A percentile compares a stretch with the other conserved stretches of the same genome.
Evolutionary conservation across 2,888 invertebrate species (phyloP).

Genomic region (Callosobruchus maculatus): DNA sequence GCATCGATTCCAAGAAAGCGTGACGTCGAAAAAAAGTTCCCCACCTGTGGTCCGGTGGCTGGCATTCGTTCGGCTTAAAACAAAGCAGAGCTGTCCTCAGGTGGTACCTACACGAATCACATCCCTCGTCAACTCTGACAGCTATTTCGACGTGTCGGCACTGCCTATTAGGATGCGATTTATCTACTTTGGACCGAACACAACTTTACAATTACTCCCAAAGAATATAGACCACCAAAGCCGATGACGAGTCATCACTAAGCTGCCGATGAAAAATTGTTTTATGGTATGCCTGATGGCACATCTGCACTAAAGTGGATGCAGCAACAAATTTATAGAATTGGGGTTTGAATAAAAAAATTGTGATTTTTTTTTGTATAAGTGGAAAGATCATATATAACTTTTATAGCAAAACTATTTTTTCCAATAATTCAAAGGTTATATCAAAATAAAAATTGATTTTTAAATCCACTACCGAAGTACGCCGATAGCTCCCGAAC

Average conservation of each 20-base stretch:
- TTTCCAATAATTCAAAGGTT: no score
- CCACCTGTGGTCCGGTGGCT: background rate
- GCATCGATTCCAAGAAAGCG: background rate
- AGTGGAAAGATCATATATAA: no score
- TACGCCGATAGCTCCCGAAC: no score
- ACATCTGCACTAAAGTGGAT: no score
- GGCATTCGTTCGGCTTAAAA: constrained; percentile 20
- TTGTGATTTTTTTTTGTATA: no score
- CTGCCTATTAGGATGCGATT: background rate
- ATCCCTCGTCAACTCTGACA: constrained; percentile 43
- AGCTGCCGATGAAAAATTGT: background rate
- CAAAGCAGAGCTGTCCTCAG: constrained; percentile 36
- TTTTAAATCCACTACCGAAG: no score
- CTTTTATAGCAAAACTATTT: no score
- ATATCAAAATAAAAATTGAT: no score
- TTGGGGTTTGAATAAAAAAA: no score
- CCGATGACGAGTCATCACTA: background rate
- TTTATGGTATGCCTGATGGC: no score
- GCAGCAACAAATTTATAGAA: no score
- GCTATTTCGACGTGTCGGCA: constrained; percentile 12
- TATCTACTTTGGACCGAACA: background rate
- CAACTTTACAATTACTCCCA: background rate
- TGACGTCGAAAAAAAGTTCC: background rate
- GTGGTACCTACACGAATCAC: constrained; percentile 37
- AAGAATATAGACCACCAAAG: background rate